Evolutionary conservation across 2,888 invertebrate genomes (phyloP).

Genomic region (Plusia festucae): DNA sequence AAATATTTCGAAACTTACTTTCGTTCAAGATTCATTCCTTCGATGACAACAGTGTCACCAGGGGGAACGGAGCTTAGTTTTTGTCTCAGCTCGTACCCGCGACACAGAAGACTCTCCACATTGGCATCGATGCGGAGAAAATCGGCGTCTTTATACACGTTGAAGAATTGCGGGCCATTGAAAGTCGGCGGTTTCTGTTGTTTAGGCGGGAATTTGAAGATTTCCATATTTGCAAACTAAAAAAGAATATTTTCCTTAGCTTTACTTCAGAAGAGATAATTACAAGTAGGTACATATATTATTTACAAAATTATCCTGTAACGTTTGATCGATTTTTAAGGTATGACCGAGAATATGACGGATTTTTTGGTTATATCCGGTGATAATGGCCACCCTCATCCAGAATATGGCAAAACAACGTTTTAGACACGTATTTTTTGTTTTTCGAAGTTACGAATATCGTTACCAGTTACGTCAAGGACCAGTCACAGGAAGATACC

Average conservation of each 20-base stretch:
- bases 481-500: no score
- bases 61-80: conserved; percentile 59
- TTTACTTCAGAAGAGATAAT: background rate
- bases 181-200: conserved; percentile 14
- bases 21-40: conserved; percentile 47
- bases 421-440: no score
- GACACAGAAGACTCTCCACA: conserved; percentile 63
- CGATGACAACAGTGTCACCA: conserved; percentile 59
- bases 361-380: no score
- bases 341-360: no score
- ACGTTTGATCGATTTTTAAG: no score
- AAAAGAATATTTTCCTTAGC: background rate
- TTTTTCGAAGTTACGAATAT: no score
- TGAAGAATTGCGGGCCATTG: conserved; percentile 39
- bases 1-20: conserved; percentile 32
- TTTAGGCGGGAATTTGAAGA: conserved; percentile 32
- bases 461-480: no score
- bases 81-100: conserved; percentile 65
- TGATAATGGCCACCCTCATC: no score
- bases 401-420: no score
- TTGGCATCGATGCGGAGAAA: conserved; percentile 64
- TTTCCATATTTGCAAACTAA: conserved; percentile 29
- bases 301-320: no score
- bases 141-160: conserved; percentile 61
- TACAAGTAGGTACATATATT: no score